Conservation (phyloP, 1,140 invertebrate species). For the Carposina sasakii region DNA sequence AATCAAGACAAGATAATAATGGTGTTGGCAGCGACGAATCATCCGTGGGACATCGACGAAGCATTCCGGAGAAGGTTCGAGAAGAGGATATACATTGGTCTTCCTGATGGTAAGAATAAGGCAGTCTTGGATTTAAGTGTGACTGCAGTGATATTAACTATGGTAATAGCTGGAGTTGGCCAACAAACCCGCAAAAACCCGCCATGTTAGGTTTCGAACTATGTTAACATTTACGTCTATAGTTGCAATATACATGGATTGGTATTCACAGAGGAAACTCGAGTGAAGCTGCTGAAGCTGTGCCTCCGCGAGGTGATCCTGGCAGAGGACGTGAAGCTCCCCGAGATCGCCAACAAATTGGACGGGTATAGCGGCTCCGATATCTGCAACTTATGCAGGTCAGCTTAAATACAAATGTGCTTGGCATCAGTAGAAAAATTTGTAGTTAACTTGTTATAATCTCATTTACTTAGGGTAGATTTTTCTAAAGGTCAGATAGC, state of each 20-base stretch:
- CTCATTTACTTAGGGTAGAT: too few relatives aligned
- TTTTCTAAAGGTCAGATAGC: too few relatives aligned
- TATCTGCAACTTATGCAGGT: conserved; percentile 98
- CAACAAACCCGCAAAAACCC: not conserved
- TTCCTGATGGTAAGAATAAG: conserved; percentile 85
- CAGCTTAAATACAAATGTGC: conserved; percentile 15
- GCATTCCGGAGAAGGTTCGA: conserved; percentile 95
- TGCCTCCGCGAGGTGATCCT: conserved; percentile 93
- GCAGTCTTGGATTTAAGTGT: not conserved
- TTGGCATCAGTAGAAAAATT: too few relatives aligned
- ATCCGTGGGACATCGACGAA: conserved; percentile 99
- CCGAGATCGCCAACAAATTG: conserved; percentile 84
- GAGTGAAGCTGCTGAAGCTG: conserved; percentile 90
- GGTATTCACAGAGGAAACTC: conserved; percentile 78
- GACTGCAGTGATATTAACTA: not conserved
- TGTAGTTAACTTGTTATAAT: too few relatives aligned
- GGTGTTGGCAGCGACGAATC: conserved; percentile 99
- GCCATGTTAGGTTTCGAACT: not conserved
- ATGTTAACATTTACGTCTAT: too few relatives aligned
- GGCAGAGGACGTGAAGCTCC: conserved; percentile 84
- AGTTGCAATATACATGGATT: not conserved
- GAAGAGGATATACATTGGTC: conserved; percentile 98
- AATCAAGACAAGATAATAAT: conserved; percentile 88
- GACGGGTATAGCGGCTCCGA: conserved; percentile 98
- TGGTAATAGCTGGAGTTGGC: not conserved